Evolutionary conservation across 2,888 invertebrate genomes (phyloP).

Genomic region (Carterocephalus palaemon): DNA sequence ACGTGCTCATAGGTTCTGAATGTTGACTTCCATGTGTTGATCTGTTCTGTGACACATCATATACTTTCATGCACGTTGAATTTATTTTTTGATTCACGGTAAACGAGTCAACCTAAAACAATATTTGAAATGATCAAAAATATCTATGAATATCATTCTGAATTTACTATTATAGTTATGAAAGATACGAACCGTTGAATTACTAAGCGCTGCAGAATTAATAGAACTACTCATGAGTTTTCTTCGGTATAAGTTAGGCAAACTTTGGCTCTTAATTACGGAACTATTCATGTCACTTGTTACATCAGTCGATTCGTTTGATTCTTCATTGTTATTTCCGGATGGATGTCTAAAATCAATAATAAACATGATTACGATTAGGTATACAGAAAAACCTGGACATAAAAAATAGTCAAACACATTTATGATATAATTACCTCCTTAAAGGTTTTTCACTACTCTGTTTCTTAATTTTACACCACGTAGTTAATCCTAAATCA

Average conservation of each 20-base stretch:
- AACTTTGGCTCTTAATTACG: conserved; percentile 86
- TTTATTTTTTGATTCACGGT: conserved; percentile 68
- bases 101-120: conserved; percentile 74
- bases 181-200: conserved; percentile 82
- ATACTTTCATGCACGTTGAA: conserved; percentile 70
- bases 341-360: conserved; percentile 82
- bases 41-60: conserved; percentile 69
- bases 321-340: conserved; percentile 85
- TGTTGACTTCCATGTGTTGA: conserved; percentile 68
- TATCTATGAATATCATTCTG: conserved; percentile 16
- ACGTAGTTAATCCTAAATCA: conserved; percentile 92
- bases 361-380: no score
- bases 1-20: conserved; percentile 75
- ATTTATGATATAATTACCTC: conserved; percentile 61
- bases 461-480: conserved; percentile 90
- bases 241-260: conserved; percentile 84
- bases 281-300: conserved; percentile 79
- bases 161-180: conserved; percentile 1
- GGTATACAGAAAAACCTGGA: no score
- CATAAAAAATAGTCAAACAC: conserved; percentile 6
- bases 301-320: conserved; percentile 73
- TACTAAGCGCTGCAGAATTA: conserved; percentile 80
- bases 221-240: conserved; percentile 74
- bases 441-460: conserved; percentile 82
- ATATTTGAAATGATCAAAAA: conserved; percentile 39